Conservation (phyloP, 1,140 invertebrate species). For the Drosophila arawakana region DNA sequence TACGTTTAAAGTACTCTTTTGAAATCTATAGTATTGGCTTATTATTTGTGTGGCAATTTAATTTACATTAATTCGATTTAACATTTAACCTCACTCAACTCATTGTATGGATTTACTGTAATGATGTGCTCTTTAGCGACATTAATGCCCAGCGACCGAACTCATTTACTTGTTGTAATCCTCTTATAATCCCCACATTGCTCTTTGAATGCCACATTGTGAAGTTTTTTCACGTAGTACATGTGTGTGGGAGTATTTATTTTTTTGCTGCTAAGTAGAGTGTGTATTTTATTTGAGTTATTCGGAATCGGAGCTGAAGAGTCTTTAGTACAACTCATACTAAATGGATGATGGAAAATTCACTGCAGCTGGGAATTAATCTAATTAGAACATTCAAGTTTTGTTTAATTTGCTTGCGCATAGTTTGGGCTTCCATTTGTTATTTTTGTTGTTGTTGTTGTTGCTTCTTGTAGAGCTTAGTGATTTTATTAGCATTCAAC, state of each 20-base stretch:
- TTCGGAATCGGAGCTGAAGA: constrained; percentile 6
- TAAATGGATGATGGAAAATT: constrained; percentile 7
- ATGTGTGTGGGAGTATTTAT: constrained; percentile 16
- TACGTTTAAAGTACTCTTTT: constrained; percentile 1
- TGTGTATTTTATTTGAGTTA: background rate
- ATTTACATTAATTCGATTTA: constrained; percentile 45
- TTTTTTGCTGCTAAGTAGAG: constrained; percentile 9
- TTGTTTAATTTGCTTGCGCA: constrained; percentile 65
- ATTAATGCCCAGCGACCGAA: constrained; percentile 29
- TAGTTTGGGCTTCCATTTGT: constrained; percentile 24
- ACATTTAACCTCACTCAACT: constrained; percentile 36
- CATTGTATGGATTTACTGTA: constrained; percentile 50
- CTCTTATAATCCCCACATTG: constrained; percentile 57
- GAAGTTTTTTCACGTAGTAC: constrained; percentile 61
- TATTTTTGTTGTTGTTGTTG: constrained; percentile 17
- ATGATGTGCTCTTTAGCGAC: constrained; percentile 51
- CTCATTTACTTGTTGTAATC: constrained; percentile 62
- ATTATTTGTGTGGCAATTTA: constrained; percentile 20
- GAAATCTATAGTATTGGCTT: background rate
- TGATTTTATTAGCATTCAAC: constrained; percentile 75
- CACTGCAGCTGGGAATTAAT: constrained; percentile 36
- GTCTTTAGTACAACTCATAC: background rate
- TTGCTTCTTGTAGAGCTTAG: constrained; percentile 47
- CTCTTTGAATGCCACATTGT: constrained; percentile 40
- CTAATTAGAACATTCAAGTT: constrained; percentile 75